Percentiles rank a stretch among this genome's conserved stretches.
Conservation (phyloP, 2,113 vertebrate species). For the Oreamnos americanus region DNA sequence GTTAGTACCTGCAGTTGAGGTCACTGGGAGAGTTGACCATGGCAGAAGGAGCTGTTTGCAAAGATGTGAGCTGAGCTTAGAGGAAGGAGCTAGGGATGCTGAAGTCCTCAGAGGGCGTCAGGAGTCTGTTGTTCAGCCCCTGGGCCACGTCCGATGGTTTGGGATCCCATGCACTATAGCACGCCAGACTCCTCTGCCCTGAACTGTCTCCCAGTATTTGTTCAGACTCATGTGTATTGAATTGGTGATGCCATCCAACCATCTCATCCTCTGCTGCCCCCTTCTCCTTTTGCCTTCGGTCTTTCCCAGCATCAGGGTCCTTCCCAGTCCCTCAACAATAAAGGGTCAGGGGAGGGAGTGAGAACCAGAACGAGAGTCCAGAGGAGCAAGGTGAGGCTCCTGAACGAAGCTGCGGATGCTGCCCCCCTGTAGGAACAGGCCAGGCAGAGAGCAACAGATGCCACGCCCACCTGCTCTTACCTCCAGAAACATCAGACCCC, state of each 20-base stretch:
- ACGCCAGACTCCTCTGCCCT: not conserved
- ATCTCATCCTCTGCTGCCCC: not conserved
- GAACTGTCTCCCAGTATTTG: not conserved
- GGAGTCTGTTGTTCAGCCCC: not conserved
- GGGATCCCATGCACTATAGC: not conserved
- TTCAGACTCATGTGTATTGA: not conserved
- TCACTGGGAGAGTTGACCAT: not conserved
- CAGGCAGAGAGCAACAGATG: no score
- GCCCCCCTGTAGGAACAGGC: no score
- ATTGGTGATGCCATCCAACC: not conserved
- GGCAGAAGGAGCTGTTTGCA: not conserved
- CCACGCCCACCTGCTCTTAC: rapidly evolving
- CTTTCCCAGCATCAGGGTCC: not conserved
- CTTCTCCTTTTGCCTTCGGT: not conserved
- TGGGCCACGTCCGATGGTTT: not conserved
- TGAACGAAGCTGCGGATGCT: not conserved
- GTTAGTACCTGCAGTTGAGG: not conserved
- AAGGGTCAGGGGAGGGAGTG: rapidly evolving
- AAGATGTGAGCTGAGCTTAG: not conserved
- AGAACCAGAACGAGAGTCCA: not conserved
- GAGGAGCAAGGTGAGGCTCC: not conserved
- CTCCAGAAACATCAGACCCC: not conserved
- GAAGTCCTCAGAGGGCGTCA: no score
- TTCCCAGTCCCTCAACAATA: not conserved
- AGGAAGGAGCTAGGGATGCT: not conserved